Base-by-base conservation (phyloP, 1,140 invertebrate genomes). In the Philotrypesis tridentata region DNA sequence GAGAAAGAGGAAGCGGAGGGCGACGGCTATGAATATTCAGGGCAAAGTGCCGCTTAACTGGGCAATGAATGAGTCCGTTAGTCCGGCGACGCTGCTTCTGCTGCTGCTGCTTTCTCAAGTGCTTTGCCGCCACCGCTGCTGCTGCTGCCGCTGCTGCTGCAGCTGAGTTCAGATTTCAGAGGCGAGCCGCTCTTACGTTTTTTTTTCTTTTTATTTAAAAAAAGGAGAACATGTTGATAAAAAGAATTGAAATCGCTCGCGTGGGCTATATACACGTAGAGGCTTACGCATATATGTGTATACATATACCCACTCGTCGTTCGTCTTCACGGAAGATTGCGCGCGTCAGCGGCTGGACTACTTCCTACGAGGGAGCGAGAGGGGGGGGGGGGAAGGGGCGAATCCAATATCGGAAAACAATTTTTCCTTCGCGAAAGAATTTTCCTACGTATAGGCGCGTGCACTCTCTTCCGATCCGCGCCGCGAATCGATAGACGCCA, bases 331-430 rank as follows among this genome's bases (percentile, higher is more conserved):
- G 37, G 25, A 25, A 40, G 79, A 65, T 55, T 33, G 21, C 25
- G 79, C 84, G 85, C 84, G 84, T 87, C 85, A 89, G 89, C 89
- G 84, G 88, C 21, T 88, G 88, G 87, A 86, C 87, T 85, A 83
- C 84, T 83, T 74, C 85, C n/a, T n/a, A n/a, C n/a, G n/a, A n/a
- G n/a, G n/a, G n/a, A n/a, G n/a, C n/a, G n/a, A n/a, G n/a, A n/a
- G n/a, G n/a, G n/a, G n/a, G n/a, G n/a, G n/a, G n/a, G n/a, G n/a
- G n/a, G n/a, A n/a, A n/a, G 85, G 89, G 89, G 87, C 61, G 86
- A 89, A 90, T 90, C 87, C 90, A 89, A 90, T 91, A 91, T 91
- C 87, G 88, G 87, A 90, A 91, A 91, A 89, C 88, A 89, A 90
- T 91, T 90, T 90, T 88, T 91, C 86, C 86, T 85, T 65, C n/a